Conservation (phyloP, 2,888 invertebrate genomes). For the Drosophila anomelani region DNA sequence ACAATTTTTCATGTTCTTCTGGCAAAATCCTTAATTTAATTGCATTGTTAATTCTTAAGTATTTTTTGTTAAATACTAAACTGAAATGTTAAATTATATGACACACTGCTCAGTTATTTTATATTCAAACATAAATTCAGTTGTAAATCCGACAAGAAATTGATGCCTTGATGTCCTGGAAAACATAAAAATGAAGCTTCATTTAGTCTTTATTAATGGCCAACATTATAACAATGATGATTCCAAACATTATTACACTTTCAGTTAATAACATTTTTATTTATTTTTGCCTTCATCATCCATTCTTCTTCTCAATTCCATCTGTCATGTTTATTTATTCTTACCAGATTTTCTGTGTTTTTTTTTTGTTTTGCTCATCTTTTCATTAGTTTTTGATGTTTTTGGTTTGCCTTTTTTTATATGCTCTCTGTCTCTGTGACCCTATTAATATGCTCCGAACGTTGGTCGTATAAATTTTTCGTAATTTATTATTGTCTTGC, state of each 20-base stretch:
- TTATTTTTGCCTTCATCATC: background rate
- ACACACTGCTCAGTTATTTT: background rate
- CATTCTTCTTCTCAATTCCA: slow-evolving; percentile 8
- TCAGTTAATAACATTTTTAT: slow-evolving; percentile 54
- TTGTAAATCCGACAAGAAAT: background rate
- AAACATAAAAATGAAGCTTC: slow-evolving; percentile 2
- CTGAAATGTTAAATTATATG: background rate
- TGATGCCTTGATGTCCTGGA: background rate
- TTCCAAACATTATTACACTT: slow-evolving; percentile 32
- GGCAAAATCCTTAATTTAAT: background rate
- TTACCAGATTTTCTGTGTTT: slow-evolving; percentile 14
- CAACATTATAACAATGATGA: slow-evolving; percentile 17
- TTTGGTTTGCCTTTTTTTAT: slow-evolving; percentile 22
- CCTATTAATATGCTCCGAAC: slow-evolving; percentile 65
- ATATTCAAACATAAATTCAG: background rate
- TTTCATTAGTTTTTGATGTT: slow-evolving; percentile 39
- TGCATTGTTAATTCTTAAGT: slow-evolving; percentile 1
- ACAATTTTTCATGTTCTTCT: background rate
- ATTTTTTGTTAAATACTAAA: background rate
- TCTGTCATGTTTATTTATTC: slow-evolving; percentile 65
- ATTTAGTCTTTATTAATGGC: slow-evolving; percentile 14
- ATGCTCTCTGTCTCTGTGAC: slow-evolving; percentile 13
- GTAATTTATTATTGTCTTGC: slow-evolving; percentile 59
- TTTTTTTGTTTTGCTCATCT: slow-evolving; percentile 20
- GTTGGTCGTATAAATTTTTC: slow-evolving; percentile 55